A percentile compares a stretch with the other conserved stretches of the same genome.
phyloP scores from a whole-genome alignment of 2,797 vertebrate species.

The Novumbra hubbsi region DNA sequence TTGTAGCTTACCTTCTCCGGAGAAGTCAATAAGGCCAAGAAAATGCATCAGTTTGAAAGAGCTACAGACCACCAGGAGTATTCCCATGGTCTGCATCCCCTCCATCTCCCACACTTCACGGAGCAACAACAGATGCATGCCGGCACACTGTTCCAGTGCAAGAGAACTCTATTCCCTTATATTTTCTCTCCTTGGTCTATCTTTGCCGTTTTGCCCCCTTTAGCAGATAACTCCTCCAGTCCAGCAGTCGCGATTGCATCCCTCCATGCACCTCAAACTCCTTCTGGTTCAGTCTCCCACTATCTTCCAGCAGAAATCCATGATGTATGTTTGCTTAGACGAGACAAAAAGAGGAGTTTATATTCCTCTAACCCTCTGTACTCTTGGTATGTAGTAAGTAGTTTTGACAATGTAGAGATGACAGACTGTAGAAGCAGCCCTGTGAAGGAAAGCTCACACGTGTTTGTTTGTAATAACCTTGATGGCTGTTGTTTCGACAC shows the following conservation, averaged over 20 bases:
- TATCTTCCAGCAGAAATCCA: constrained; percentile 55
- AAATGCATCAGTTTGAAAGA: constrained; percentile 85
- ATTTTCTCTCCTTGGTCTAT: constrained; percentile 30
- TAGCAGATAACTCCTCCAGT: background rate
- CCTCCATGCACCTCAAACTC: constrained; percentile 37
- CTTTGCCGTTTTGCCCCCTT: constrained; percentile 22
- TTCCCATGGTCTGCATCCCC: constrained; percentile 80
- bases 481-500: background rate
- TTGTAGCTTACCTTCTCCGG: constrained; percentile 69
- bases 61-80: constrained; percentile 82
- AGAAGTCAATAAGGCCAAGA: constrained; percentile 82
- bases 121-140: constrained; percentile 72
- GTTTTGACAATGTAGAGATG: background rate
- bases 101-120: constrained; percentile 78
- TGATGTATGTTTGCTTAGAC: constrained; percentile 42
- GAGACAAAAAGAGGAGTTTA: background rate
- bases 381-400: background rate
- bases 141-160: background rate
- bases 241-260: constrained; percentile 27
- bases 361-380: background rate
- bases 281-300: constrained; percentile 62
- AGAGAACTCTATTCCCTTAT: background rate
- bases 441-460: background rate
- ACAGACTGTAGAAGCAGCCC: background rate
- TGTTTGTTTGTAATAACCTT: background rate